phyloP scores from a whole-genome alignment of 1,140 invertebrate genomes.

The Halyomorpha halys region DNA sequence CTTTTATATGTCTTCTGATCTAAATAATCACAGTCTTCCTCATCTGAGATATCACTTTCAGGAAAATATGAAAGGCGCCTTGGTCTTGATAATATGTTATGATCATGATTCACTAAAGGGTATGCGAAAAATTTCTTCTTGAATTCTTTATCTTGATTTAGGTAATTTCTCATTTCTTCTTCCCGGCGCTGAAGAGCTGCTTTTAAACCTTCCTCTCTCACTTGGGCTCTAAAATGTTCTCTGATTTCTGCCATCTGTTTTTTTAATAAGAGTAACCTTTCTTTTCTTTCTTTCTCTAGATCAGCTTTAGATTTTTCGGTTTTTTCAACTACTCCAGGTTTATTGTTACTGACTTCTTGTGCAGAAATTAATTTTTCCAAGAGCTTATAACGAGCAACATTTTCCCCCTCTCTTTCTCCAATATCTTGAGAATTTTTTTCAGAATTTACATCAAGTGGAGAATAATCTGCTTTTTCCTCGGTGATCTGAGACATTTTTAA shows the following conservation, averaged over 20 bases:
- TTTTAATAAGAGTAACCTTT: constrained; percentile 7
- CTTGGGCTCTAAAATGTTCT: neutral
- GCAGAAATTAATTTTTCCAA: too few relatives aligned
- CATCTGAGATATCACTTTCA: neutral
- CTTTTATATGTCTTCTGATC: neutral
- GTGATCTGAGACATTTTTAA: too few relatives aligned
- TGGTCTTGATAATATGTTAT: neutral
- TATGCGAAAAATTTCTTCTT: neutral
- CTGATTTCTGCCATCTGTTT: constrained; percentile 15
- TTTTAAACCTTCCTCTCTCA: neutral
- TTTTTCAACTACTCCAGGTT: too few relatives aligned
- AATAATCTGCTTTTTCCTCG: too few relatives aligned
- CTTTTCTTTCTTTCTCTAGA: constrained; percentile 1
- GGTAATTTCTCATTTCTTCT: constrained; percentile 15
- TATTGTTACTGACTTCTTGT: too few relatives aligned
- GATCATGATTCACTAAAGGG: neutral
- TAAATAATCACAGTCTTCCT: constrained; percentile 5
- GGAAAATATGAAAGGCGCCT: constrained; percentile 13
- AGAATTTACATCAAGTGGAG: too few relatives aligned
- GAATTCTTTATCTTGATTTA: constrained; percentile 13
- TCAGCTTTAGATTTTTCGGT: too few relatives aligned
- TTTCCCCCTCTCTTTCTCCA: too few relatives aligned
- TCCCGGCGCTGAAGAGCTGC: constrained; percentile 10
- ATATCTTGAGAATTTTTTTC: too few relatives aligned
- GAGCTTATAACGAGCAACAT: too few relatives aligned